A percentile compares a stretch with the other conserved stretches of the same genome.
phyloP scores from a whole-genome alignment of 2,888 invertebrate genomes.

The Bombylius major region DNA sequence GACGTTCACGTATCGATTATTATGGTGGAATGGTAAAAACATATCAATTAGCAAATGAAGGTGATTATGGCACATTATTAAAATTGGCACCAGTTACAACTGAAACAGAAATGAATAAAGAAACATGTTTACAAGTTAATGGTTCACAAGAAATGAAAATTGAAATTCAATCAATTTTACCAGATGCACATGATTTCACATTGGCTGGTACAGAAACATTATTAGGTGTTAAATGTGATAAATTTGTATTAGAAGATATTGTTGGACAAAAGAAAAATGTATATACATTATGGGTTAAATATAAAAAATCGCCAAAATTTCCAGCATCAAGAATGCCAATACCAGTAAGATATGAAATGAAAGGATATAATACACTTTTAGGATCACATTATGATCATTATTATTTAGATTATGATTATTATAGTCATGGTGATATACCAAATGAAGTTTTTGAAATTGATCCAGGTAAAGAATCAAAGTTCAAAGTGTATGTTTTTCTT shows the following conservation, averaged over 20 bases:
- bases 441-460: constrained; percentile 55
- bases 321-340: constrained; percentile 43
- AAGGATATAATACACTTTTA: constrained; percentile 79
- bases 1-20: constrained; percentile 82
- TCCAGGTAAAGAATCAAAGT: constrained; percentile 38
- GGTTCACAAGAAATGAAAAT: constrained; percentile 52
- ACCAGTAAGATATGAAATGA: constrained; percentile 82
- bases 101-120: constrained; percentile 52
- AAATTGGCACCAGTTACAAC: constrained; percentile 82
- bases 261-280: constrained; percentile 73
- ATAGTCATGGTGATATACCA: constrained; percentile 51
- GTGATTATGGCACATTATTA: constrained; percentile 55
- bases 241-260: constrained; percentile 59
- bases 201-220: constrained; percentile 54
- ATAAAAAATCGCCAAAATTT: constrained; percentile 46
- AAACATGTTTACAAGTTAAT: constrained; percentile 73
- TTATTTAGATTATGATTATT: constrained; percentile 65
- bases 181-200: constrained; percentile 64
- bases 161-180: constrained; percentile 63
- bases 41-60: constrained; percentile 55
- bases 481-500: neutral
- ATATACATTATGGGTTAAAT: constrained; percentile 78
- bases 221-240: constrained; percentile 56
- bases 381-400: constrained; percentile 96
- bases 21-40: constrained; percentile 93